Percentiles rank a stretch among this genome's conserved stretches.
Evolutionary conservation across 2,113 vertebrate genomes (phyloP).

Genomic region (Danionella cerebrum): DNA sequence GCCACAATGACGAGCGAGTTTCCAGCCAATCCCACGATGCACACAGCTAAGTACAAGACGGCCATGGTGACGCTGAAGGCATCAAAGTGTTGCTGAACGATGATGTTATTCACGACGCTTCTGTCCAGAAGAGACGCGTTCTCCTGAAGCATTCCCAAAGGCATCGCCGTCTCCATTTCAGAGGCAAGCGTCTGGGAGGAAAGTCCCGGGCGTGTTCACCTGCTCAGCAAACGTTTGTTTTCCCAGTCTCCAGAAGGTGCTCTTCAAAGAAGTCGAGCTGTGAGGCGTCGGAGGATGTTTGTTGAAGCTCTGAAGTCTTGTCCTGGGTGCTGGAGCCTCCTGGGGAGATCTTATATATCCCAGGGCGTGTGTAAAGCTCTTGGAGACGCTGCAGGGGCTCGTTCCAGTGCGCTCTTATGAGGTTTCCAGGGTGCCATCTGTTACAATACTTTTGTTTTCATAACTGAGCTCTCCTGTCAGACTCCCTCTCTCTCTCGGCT

Average conservation of each 20-base stretch:
- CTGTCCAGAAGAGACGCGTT: not conserved
- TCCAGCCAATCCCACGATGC: slow-evolving; percentile 57
- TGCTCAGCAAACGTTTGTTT: too few species aligned
- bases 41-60: slow-evolving; percentile 58
- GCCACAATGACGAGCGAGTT: slow-evolving; percentile 59
- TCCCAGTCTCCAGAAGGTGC: too few species aligned
- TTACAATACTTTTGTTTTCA: slow-evolving; percentile 61
- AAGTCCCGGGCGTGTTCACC: too few species aligned
- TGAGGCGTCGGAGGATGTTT: not conserved
- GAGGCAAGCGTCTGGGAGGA: too few species aligned
- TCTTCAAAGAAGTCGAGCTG: not conserved
- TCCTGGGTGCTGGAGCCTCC: slow-evolving; percentile 38
- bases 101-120: not conserved
- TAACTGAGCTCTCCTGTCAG: slow-evolving; percentile 44
- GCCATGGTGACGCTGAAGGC: slow-evolving; percentile 51
- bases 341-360: slow-evolving; percentile 58
- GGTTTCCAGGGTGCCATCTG: slow-evolving; percentile 66
- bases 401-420: slow-evolving; percentile 31
- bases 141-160: slow-evolving; percentile 5
- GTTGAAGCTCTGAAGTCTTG: not conserved
- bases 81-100: not conserved
- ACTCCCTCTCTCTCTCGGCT: slow-evolving; percentile 6
- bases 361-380: slow-evolving; percentile 17
- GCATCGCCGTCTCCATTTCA: slow-evolving; percentile 10
- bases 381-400: slow-evolving; percentile 26